These are phyloP conservation scores for Polylopha cassiicola DNA, from an alignment of 2,888 invertebrate genomes.

Conservation along the genomic window DNA sequence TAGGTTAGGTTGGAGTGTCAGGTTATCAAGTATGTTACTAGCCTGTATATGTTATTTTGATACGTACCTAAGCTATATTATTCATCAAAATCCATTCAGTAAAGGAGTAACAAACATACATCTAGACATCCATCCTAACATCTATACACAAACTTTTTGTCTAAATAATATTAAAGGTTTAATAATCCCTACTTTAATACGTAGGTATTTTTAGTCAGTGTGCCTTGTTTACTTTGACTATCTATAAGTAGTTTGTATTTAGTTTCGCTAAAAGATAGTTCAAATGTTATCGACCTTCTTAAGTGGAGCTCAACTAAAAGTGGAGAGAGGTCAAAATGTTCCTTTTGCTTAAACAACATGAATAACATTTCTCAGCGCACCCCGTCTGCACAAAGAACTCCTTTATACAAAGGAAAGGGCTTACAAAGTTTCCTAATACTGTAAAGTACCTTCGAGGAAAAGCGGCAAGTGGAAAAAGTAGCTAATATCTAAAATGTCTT, in stretches of 20 bases:
- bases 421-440: conserved; percentile 23
- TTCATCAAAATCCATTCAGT: too few species aligned
- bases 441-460: conserved; percentile 18
- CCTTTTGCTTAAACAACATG: conserved; percentile 18
- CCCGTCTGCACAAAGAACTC: conserved; percentile 16
- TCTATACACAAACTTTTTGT: too few species aligned
- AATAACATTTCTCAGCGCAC: conserved; percentile 16
- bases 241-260: background rate
- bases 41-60: too few species aligned
- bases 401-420: conserved; percentile 20
- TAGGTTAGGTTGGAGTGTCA: too few species aligned
- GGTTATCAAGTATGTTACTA: too few species aligned
- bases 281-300: conserved; percentile 12
- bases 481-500: conserved; percentile 21
- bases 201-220: too few species aligned
- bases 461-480: conserved; percentile 23
- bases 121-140: too few species aligned
- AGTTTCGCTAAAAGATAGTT: conserved; percentile 9
- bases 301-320: conserved; percentile 4
- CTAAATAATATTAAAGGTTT: too few species aligned
- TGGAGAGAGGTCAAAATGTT: conserved; percentile 11
- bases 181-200: too few species aligned
- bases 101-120: too few species aligned
- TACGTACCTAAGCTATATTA: too few species aligned
- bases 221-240: too few species aligned